Evolutionary conservation across 2,888 invertebrate species (phyloP).

Genomic region (Gortyna flavago): DNA sequence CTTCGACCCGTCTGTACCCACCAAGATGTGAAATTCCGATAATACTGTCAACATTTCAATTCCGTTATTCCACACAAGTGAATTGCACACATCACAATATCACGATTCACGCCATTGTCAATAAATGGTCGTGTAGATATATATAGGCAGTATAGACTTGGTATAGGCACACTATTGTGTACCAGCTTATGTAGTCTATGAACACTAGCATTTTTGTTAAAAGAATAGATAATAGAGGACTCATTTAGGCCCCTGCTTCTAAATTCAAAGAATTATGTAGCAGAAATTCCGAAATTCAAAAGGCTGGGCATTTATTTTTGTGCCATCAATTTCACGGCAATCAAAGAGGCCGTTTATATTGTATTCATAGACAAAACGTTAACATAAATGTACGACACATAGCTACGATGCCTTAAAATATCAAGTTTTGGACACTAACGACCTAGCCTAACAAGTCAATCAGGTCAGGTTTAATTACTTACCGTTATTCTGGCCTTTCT

Average conservation of each 20-base stretch:
- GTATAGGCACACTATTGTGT: slow-evolving; percentile 1
- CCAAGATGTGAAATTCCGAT: slow-evolving; percentile 56
- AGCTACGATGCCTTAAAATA: slow-evolving; percentile 34
- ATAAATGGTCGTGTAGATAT: not conserved
- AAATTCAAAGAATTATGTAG: not conserved
- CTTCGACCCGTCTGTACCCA: slow-evolving; percentile 35
- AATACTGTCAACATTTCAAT: slow-evolving; percentile 52
- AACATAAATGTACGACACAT: slow-evolving; percentile 14
- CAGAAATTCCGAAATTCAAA: not conserved
- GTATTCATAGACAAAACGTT: slow-evolving; percentile 9
- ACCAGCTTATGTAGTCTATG: not conserved
- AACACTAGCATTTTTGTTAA: not conserved
- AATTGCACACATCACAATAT: slow-evolving; percentile 14
- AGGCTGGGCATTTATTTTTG: not conserved
- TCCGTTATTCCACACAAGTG: slow-evolving; percentile 39
- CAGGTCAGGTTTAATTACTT: slow-evolving; percentile 46
- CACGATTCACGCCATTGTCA: slow-evolving; percentile 2
- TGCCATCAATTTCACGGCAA: slow-evolving; percentile 7
- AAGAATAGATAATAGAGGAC: not conserved
- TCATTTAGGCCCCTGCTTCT: not conserved
- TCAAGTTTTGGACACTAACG: slow-evolving; percentile 51
- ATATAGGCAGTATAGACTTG: not conserved
- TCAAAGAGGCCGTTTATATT: slow-evolving; percentile 36
- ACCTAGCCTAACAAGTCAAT: slow-evolving; percentile 36
- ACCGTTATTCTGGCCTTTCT: slow-evolving; percentile 46